Conservation (phyloP, 2,797 vertebrate genomes). For the Gobionotothen gibberifrons region DNA sequence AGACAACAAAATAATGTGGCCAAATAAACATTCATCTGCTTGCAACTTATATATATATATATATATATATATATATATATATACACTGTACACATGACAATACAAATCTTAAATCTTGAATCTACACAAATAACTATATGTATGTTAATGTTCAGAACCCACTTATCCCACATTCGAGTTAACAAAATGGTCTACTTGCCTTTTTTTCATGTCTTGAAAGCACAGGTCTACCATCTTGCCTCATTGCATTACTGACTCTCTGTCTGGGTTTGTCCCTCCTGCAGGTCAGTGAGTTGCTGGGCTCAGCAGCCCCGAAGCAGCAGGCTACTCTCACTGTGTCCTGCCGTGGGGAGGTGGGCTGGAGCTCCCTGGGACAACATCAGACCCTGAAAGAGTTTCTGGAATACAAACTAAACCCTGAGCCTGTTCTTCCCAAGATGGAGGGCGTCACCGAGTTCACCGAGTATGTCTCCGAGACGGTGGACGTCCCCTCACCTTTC, state of each 20-base stretch:
- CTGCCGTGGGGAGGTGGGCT: slow-evolving; percentile 92
- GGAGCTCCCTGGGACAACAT: slow-evolving; percentile 91
- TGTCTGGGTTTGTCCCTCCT: slow-evolving; percentile 64
- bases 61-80: too few relatives aligned
- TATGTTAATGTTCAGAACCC: too few relatives aligned
- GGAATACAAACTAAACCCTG: slow-evolving; percentile 92
- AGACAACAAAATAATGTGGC: too few relatives aligned
- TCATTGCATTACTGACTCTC: slow-evolving; percentile 31
- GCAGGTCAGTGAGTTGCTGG: slow-evolving; percentile 90
- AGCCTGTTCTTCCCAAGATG: slow-evolving; percentile 91
- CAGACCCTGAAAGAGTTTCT: slow-evolving; percentile 84
- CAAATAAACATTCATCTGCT: too few relatives aligned
- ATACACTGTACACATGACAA: too few relatives aligned
- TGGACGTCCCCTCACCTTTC: slow-evolving; percentile 96
- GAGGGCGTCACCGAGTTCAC: slow-evolving; percentile 97
- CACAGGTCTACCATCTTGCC: not conserved
- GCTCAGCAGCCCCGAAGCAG: slow-evolving; percentile 87
- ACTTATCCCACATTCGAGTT: too few relatives aligned
- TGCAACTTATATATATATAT: too few relatives aligned
- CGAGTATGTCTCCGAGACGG: slow-evolving; percentile 97
- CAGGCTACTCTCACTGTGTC: slow-evolving; percentile 93
- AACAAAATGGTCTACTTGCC: not conserved
- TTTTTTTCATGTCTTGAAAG: not conserved
- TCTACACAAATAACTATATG: not conserved
- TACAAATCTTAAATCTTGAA: too few relatives aligned